phyloP scores from a whole-genome alignment of 2,797 vertebrate genomes.

The Notolepis coatsorum region DNA sequence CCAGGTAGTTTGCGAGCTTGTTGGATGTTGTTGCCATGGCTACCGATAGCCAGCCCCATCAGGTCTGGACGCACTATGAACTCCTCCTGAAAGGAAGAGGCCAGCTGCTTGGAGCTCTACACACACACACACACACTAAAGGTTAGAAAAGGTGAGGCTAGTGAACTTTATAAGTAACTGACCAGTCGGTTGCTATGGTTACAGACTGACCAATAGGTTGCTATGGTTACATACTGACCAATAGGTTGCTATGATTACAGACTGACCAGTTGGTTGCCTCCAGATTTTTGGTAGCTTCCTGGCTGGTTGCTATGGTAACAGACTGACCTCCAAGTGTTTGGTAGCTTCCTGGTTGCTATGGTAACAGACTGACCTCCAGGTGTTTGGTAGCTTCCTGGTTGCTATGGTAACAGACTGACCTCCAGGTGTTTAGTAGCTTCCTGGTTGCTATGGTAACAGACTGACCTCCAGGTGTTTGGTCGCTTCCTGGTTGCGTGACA shows the following conservation, averaged over 20 bases:
- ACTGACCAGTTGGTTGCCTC: not conserved
- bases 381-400: not conserved
- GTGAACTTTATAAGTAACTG: no score
- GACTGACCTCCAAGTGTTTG: no score
- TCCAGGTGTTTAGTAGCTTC: not conserved
- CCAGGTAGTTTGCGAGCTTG: slow-evolving; percentile 96
- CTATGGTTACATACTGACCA: not conserved
- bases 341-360: no score
- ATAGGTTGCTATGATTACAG: not conserved
- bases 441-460: slow-evolving; percentile 35
- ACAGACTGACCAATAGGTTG: not conserved
- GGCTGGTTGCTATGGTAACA: no score
- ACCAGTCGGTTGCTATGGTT: not conserved
- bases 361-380: not conserved
- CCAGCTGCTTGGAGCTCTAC: slow-evolving; percentile 96
- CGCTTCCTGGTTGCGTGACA: slow-evolving; percentile 98
- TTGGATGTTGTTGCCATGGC: slow-evolving; percentile 97
- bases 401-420: not conserved
- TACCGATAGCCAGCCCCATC: slow-evolving; percentile 98
- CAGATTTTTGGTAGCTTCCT: no score
- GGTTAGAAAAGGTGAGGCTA: no score
- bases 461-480: slow-evolving; percentile 98
- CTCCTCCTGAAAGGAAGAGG: slow-evolving; percentile 97
- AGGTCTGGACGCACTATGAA: slow-evolving; percentile 94
- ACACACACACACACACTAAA: not conserved